These are phyloP conservation scores for Pelvicachromis taeniatus DNA, from an alignment of 2,113 vertebrate genomes.

Conservation along the genomic window DNA sequence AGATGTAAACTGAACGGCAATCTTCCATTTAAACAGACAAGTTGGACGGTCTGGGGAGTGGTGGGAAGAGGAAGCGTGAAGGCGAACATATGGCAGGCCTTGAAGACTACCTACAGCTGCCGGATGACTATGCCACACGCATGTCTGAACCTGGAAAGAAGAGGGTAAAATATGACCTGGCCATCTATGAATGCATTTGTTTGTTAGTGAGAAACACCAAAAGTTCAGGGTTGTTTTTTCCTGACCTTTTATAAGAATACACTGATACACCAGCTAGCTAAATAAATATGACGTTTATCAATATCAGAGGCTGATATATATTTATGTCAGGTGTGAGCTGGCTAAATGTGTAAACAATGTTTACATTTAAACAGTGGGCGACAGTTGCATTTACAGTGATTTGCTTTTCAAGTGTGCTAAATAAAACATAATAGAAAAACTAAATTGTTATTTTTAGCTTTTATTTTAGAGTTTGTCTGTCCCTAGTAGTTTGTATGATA, in stretches of 20 bases:
- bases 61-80: slow-evolving; percentile 92
- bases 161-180: slow-evolving; percentile 76
- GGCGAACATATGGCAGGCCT: slow-evolving; percentile 83
- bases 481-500: neutral
- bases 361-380: neutral
- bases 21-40: slow-evolving; percentile 85
- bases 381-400: neutral
- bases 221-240: neutral
- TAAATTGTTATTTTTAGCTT: neutral
- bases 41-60: slow-evolving; percentile 89
- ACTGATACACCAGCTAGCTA: neutral
- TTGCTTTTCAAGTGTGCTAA: no score
- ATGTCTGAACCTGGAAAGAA: slow-evolving; percentile 96
- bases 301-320: neutral
- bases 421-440: neutral
- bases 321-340: neutral
- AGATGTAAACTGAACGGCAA: slow-evolving; percentile 51
- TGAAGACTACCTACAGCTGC: slow-evolving; percentile 96
- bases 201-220: neutral
- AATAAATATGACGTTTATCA: neutral
- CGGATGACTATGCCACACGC: slow-evolving; percentile 95
- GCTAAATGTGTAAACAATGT: neutral
- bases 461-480: neutral
- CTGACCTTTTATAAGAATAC: neutral
- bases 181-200: neutral